Base-by-base conservation (phyloP, 2,113 vertebrate genomes). In the Syngnathus typhle region DNA sequence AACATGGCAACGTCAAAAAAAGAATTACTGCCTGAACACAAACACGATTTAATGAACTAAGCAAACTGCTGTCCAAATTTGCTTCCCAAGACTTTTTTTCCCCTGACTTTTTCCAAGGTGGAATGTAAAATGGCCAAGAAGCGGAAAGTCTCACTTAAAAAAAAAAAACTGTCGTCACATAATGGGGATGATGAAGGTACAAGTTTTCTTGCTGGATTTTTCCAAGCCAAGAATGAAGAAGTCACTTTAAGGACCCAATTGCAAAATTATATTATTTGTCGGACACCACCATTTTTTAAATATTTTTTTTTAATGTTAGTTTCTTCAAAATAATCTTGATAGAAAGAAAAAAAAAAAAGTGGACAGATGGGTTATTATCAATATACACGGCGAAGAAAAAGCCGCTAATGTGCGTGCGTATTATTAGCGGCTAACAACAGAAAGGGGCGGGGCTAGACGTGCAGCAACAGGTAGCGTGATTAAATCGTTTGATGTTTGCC, bases 401-500 rank as follows among this genome's bases (percentile, higher is more conserved):
- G 46, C 19, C 67, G 82, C 85, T 86, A 82, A 84, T 84, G 84
- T 86, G 76, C 75, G 69, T 82, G 81, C 58, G 39, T 59, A 61
- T 54, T 74, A 78, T 67, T 83, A 68, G 76, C 75, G 78, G 74
- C 76, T 74, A 81, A 76, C 66, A 3, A 54, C 69, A 73, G 73
- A 72, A 82, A 70, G 81, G 65, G 78, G 73, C 16, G 77, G 69
- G 67, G 69, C 43, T 55, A 67, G 79, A 74, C 86, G 68, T 77
- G 88, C 80, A 83, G 81, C 72, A 80, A 89, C 88, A 86, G 77
- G 85, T 71, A 68, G 56, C 76, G 78, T 80, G 78, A 87, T 87
- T 81, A 83, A 32, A 88, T 76, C 85, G 83, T 87, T 89, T 89
- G 79, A 89, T 83, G 83, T 88, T 80, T 39, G 64, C 72, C 62